A percentile compares a stretch with the other conserved stretches of the same genome.
These are phyloP conservation scores for Ambastaia sidthimunki DNA, from an alignment of 2,797 vertebrate species.

Conservation along the genomic window DNA sequence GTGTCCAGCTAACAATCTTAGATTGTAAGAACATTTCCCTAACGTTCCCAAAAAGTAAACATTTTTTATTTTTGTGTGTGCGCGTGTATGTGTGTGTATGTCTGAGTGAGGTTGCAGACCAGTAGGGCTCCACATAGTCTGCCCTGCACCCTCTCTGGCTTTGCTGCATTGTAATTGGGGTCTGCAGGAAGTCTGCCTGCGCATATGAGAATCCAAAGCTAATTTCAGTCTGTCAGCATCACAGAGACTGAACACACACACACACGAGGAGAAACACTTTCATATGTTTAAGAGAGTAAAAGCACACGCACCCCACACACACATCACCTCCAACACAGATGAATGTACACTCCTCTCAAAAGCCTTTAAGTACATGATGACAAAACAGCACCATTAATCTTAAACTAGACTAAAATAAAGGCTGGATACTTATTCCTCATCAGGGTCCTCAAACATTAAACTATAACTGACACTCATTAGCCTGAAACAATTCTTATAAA, in stretches of 20 bases:
- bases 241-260: too few relatives aligned
- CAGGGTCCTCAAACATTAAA: not conserved
- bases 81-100: too few relatives aligned
- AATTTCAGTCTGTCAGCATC: too few relatives aligned
- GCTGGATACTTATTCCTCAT: not conserved
- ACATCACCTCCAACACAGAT: slow-evolving; percentile 29
- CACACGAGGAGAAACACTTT: slow-evolving; percentile 27
- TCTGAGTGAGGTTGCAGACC: slow-evolving; percentile 68
- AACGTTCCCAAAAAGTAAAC: too few relatives aligned
- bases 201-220: slow-evolving; percentile 73
- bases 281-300: slow-evolving; percentile 20
- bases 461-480: not conserved
- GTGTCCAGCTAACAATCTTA: too few relatives aligned
- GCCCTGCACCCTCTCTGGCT: slow-evolving; percentile 78
- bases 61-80: too few relatives aligned
- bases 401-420: not conserved
- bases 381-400: not conserved
- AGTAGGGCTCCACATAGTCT: too few relatives aligned
- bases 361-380: slow-evolving; percentile 5
- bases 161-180: slow-evolving; percentile 80
- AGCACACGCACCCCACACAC: slow-evolving; percentile 1
- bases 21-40: too few relatives aligned
- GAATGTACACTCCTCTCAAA: not conserved
- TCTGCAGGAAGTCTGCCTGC: slow-evolving; percentile 77
- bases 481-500: not conserved